phyloP scores from a whole-genome alignment of 2,797 vertebrate species.

The Gambusia yucatana region DNA sequence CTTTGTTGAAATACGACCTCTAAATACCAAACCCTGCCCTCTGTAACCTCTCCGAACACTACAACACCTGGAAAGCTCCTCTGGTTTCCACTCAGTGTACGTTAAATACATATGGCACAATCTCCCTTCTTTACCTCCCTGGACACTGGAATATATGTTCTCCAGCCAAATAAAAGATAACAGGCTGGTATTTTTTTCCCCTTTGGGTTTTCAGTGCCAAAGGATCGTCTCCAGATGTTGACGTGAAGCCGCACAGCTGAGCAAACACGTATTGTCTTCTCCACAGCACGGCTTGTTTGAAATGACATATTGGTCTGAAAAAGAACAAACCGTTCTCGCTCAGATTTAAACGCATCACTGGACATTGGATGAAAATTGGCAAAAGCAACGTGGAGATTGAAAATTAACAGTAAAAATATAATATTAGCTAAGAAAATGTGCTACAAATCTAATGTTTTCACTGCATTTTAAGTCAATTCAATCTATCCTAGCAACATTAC shows the following conservation, averaged over 20 bases:
- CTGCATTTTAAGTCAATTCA: not conserved
- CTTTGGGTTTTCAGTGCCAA: slow-evolving; percentile 1
- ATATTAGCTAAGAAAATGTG: not conserved
- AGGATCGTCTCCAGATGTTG: slow-evolving; percentile 70
- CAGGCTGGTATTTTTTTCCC: not conserved
- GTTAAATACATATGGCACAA: slow-evolving; percentile 41
- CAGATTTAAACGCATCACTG: not conserved
- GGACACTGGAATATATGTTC: slow-evolving; percentile 21
- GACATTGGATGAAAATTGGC: not conserved
- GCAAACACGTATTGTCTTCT: slow-evolving; percentile 78
- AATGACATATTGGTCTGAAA: slow-evolving; percentile 70
- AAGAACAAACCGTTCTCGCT: slow-evolving; percentile 49
- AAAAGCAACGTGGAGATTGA: not conserved
- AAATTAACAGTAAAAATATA: not conserved
- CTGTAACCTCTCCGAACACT: slow-evolving; percentile 59
- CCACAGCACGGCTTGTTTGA: slow-evolving; percentile 77
- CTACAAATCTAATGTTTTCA: not conserved
- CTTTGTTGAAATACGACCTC: slow-evolving; percentile 69
- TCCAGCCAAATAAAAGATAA: slow-evolving; percentile 32
- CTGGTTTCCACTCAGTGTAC: slow-evolving; percentile 43
- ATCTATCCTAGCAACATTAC: not conserved
- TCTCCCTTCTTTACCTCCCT: slow-evolving; percentile 45
- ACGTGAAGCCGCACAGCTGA: slow-evolving; percentile 75
- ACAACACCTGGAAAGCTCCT: slow-evolving; percentile 61
- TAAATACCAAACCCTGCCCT: slow-evolving; percentile 56